phyloP scores from a whole-genome alignment of 1,140 invertebrate species.

The Eubasilissa regina region DNA sequence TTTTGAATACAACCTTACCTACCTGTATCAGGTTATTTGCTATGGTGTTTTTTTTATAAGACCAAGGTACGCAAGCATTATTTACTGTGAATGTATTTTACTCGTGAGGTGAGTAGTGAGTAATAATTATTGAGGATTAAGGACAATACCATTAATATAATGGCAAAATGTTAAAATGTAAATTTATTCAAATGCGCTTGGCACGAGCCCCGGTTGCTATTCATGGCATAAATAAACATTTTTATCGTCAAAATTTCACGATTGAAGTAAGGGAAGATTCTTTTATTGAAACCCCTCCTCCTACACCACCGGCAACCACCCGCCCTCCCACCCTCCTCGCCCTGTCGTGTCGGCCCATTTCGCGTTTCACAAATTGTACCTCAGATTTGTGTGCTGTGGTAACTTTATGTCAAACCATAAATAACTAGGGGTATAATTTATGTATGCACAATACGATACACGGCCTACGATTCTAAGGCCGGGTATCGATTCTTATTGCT shows the following conservation, averaged over 20 bases:
- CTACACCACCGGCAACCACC: too few relatives aligned
- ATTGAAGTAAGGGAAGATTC: not conserved
- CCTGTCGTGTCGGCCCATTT: not conserved
- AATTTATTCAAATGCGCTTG: not conserved
- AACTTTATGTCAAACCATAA: slow-evolving; percentile 23
- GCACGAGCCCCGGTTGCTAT: not conserved
- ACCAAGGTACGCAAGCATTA: too few relatives aligned
- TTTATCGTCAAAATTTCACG: not conserved
- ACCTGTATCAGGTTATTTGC: too few relatives aligned
- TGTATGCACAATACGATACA: slow-evolving; percentile 29
- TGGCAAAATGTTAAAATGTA: too few relatives aligned
- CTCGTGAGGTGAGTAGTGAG: too few relatives aligned
- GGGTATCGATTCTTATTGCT: slow-evolving; percentile 15
- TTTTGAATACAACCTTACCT: too few relatives aligned
- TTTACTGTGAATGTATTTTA: too few relatives aligned
- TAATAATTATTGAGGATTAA: too few relatives aligned
- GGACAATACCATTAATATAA: too few relatives aligned
- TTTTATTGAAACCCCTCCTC: not conserved
- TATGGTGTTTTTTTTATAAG: too few relatives aligned
- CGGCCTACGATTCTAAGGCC: slow-evolving; percentile 1
- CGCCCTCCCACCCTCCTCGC: not conserved
- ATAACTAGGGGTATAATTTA: slow-evolving; percentile 17
- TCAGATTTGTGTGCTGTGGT: slow-evolving; percentile 17
- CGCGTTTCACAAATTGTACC: slow-evolving; percentile 4
- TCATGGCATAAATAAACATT: not conserved